phyloP scores from a whole-genome alignment of 2,113 vertebrate species.

The Centropus bengalensis region DNA sequence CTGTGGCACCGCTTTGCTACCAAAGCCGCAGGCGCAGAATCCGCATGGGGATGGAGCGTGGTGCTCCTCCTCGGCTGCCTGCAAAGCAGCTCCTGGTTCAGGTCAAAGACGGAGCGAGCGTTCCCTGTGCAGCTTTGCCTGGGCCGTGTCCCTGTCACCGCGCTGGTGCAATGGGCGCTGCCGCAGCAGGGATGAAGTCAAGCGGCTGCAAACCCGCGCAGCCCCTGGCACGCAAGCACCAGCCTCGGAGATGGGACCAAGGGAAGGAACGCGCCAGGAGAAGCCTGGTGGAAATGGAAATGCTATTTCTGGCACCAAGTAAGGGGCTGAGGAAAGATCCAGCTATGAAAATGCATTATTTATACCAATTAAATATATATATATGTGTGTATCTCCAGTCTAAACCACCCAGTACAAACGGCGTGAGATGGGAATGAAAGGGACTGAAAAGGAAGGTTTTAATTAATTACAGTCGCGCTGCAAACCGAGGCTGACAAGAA shows the following conservation, averaged over 20 bases:
- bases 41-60: not conserved
- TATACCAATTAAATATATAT: not conserved
- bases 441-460: not conserved
- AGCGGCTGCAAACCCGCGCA: fast-evolving
- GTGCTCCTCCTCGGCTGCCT: not conserved
- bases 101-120: not conserved
- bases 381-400: fast-evolving
- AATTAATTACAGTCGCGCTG: not conserved
- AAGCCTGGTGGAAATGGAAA: not conserved
- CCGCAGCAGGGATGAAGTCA: not conserved
- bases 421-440: not conserved
- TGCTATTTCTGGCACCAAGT: not conserved
- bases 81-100: not conserved
- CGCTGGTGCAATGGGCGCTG: fast-evolving
- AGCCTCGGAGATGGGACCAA: not conserved
- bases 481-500: not conserved
- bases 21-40: not conserved
- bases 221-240: not conserved
- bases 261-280: not conserved
- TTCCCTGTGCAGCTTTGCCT: not conserved
- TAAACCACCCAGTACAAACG: not conserved
- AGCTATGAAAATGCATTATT: not conserved
- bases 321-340: not conserved
- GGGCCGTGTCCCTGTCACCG: not conserved
- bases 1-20: not conserved